phyloP scores from a whole-genome alignment of 1,140 invertebrate genomes.

The Calephelis nemesis region DNA sequence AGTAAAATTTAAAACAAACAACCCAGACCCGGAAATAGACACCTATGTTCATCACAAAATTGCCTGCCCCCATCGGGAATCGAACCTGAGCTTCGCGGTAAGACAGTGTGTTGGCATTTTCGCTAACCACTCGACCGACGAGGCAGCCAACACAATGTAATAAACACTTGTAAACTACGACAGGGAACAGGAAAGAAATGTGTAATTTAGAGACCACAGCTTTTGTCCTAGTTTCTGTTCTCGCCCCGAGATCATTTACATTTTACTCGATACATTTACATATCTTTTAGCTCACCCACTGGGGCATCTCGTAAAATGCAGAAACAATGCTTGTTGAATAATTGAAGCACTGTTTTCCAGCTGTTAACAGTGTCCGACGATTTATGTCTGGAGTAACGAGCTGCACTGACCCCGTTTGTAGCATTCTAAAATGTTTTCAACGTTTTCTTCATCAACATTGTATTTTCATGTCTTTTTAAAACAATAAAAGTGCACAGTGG shows the following conservation, averaged over 20 bases:
- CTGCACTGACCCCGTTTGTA: slow-evolving; percentile 28
- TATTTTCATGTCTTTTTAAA: slow-evolving; percentile 5
- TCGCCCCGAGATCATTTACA: slow-evolving; percentile 39
- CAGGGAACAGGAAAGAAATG: background rate
- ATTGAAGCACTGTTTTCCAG: slow-evolving; percentile 34
- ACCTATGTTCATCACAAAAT: no score
- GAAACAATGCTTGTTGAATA: slow-evolving; percentile 41
- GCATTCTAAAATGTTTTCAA: slow-evolving; percentile 24
- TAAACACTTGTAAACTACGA: background rate
- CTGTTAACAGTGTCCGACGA: slow-evolving; percentile 27
- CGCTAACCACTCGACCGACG: no score
- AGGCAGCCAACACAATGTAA: no score
- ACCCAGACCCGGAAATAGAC: no score
- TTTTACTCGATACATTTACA: slow-evolving; percentile 41
- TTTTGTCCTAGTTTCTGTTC: slow-evolving; percentile 7
- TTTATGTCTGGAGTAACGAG: slow-evolving; percentile 27
- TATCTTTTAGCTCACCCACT: slow-evolving; percentile 26
- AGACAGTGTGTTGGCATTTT: no score
- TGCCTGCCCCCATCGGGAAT: no score
- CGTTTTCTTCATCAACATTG: slow-evolving; percentile 12
- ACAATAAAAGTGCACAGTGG: background rate
- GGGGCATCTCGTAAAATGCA: slow-evolving; percentile 41
- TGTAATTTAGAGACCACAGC: slow-evolving; percentile 10
- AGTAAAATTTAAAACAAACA: no score
- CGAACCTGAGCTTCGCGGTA: no score